phyloP scores from a whole-genome alignment of 2,113 vertebrate genomes.

The Platanista minor region DNA sequence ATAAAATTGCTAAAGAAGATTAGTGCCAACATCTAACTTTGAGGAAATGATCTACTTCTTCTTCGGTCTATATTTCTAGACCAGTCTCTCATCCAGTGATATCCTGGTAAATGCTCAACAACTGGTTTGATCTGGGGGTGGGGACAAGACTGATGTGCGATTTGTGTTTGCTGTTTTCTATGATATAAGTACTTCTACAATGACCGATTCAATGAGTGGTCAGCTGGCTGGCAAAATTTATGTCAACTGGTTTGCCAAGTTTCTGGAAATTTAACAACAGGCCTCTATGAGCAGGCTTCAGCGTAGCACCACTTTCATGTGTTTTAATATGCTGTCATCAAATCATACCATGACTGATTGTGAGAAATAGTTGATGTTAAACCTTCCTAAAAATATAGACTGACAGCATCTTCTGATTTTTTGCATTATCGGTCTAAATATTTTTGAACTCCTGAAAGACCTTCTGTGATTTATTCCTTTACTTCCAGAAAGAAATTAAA shows the following conservation, averaged over 20 bases:
- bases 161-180: not conserved
- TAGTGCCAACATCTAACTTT: not conserved
- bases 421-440: conserved; percentile 13
- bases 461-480: conserved; percentile 36
- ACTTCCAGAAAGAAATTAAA: conserved; percentile 43
- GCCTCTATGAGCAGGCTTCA: not conserved
- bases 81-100: not conserved
- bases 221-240: not conserved
- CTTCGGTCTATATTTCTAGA: not conserved
- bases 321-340: not conserved
- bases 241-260: not conserved
- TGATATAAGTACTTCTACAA: not conserved
- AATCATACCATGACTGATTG: not conserved
- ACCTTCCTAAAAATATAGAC: conserved; percentile 41
- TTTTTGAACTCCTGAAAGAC: conserved; percentile 9
- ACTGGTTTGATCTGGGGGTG: not conserved
- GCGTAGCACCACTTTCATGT: not conserved
- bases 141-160: not conserved
- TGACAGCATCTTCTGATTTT: not conserved
- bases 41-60: not conserved
- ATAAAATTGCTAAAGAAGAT: not conserved
- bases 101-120: not conserved
- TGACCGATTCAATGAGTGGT: not conserved
- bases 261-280: not conserved
- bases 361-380: conserved; percentile 24